Evolutionary conservation across 2,888 invertebrate genomes (phyloP).

Genomic region (Lobophora halterata): DNA sequence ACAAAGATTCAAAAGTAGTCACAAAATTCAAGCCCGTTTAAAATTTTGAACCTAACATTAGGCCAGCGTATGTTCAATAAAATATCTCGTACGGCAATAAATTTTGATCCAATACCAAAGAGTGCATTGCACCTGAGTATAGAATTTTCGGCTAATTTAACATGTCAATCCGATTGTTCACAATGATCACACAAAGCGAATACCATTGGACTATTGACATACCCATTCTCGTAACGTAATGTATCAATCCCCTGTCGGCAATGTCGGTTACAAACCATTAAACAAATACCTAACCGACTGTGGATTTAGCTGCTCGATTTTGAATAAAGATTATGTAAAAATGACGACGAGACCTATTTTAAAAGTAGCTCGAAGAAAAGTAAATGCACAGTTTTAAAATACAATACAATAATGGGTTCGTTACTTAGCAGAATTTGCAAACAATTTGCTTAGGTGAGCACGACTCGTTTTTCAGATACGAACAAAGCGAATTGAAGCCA

Average conservation of each 20-base stretch:
- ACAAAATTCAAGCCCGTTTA: background rate
- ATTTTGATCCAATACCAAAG: slow-evolving; percentile 14
- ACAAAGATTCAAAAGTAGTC: background rate
- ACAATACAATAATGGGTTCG: slow-evolving; percentile 4
- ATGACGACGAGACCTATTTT: background rate
- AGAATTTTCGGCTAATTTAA: slow-evolving; percentile 34
- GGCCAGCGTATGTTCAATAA: background rate
- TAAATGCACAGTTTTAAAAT: slow-evolving; percentile 4
- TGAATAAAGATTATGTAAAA: no score
- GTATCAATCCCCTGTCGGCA: slow-evolving; percentile 32
- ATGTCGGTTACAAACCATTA: slow-evolving; percentile 30
- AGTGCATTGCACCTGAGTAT: slow-evolving; percentile 20
- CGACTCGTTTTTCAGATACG: slow-evolving; percentile 19
- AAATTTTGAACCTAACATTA: background rate
- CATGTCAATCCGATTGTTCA: slow-evolving; percentile 32
- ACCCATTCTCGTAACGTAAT: slow-evolving; percentile 30
- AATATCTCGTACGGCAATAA: slow-evolving; percentile 6
- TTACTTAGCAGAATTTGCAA: slow-evolving; percentile 9
- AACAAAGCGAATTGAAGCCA: slow-evolving; percentile 21
- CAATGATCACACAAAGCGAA: slow-evolving; percentile 29
- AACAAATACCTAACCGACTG: slow-evolving; percentile 18
- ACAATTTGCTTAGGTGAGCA: slow-evolving; percentile 20
- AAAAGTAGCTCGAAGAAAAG: slow-evolving; percentile 3
- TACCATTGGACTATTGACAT: slow-evolving; percentile 31
- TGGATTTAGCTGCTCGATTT: slow-evolving; percentile 4